Evolutionary conservation across 2,888 invertebrate species (phyloP).

Genomic region (Caenorhabditis sp.): DNA sequence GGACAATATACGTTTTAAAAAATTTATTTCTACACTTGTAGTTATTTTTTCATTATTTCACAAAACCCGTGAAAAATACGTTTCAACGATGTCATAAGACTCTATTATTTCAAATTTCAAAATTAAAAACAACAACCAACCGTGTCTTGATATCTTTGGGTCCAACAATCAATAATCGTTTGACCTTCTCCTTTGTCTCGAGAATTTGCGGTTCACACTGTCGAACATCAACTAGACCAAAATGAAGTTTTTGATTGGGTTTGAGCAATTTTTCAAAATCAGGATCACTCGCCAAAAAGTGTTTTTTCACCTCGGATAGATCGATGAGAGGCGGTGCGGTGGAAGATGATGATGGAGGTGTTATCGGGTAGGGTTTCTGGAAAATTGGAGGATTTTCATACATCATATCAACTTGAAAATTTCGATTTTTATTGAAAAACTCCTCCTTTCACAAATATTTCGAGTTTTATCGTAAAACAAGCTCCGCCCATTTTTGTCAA

Average conservation of each 20-base stretch:
- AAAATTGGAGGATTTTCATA: no score
- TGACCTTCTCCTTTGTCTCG: slow-evolving; percentile 44
- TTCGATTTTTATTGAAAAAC: no score
- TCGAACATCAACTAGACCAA: slow-evolving; percentile 32
- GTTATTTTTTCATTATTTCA: no score
- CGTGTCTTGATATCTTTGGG: slow-evolving; percentile 56
- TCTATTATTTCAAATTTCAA: no score
- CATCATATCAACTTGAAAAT: no score
- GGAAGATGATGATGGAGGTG: background rate
- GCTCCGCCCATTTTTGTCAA: no score
- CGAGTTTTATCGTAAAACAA: no score
- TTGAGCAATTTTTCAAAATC: slow-evolving; percentile 25
- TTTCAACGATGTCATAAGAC: no score
- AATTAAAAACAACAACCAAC: slow-evolving; percentile 11
- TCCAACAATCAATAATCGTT: slow-evolving; percentile 50
- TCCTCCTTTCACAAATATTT: no score
- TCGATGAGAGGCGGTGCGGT: background rate
- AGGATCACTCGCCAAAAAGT: slow-evolving; percentile 7
- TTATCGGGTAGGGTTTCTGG: background rate
- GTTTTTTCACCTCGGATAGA: slow-evolving; percentile 18
- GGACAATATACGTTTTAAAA: no score
- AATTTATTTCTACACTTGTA: no score
- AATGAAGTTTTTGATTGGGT: slow-evolving; percentile 18
- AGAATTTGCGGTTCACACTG: slow-evolving; percentile 41
- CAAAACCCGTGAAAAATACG: no score